Conservation (phyloP, 1,140 invertebrate species). For the Drosophila tropicalis region DNA sequence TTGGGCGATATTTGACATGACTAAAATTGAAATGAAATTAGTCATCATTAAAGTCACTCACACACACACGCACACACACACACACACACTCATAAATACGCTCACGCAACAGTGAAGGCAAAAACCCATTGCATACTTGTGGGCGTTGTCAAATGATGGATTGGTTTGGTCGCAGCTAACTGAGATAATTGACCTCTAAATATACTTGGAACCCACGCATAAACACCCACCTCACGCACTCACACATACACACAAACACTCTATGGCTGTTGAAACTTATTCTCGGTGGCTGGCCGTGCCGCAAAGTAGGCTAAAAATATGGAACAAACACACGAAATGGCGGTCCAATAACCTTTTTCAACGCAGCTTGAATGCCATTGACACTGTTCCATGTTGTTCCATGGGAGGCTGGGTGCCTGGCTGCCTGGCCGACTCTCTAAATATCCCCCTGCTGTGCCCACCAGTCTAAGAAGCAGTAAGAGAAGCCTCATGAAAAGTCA, state of each 20-base stretch:
- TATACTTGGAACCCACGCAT: constrained; percentile 56
- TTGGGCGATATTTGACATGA: constrained; percentile 22
- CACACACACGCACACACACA: constrained; percentile 18
- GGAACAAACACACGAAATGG: constrained; percentile 47
- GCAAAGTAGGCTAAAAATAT: constrained; percentile 79
- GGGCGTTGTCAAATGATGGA: constrained; percentile 68
- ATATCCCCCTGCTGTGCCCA: constrained; percentile 37
- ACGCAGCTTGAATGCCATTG: constrained; percentile 68
- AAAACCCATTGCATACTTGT: constrained; percentile 58
- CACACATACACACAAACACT: constrained; percentile 19
- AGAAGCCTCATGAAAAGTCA: constrained; percentile 50
- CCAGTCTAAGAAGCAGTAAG: constrained; percentile 32
- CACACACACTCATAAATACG: background rate
- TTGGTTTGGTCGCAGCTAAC: constrained; percentile 55
- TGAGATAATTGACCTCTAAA: constrained; percentile 77
- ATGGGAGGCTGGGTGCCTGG: constrained; percentile 38
- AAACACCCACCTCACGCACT: constrained; percentile 17
- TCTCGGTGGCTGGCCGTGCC: constrained; percentile 43
- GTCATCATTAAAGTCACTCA: constrained; percentile 61
- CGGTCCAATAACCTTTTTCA: constrained; percentile 67
- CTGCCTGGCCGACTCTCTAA: background rate
- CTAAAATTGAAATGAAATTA: constrained; percentile 60
- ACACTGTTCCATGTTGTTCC: constrained; percentile 47
- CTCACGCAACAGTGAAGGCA: background rate
- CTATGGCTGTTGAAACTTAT: background rate